A percentile compares a stretch with the other conserved stretches of the same genome.
phyloP scores from a whole-genome alignment of 2,113 vertebrate genomes.

The Mesembrinibis cayennensis region DNA sequence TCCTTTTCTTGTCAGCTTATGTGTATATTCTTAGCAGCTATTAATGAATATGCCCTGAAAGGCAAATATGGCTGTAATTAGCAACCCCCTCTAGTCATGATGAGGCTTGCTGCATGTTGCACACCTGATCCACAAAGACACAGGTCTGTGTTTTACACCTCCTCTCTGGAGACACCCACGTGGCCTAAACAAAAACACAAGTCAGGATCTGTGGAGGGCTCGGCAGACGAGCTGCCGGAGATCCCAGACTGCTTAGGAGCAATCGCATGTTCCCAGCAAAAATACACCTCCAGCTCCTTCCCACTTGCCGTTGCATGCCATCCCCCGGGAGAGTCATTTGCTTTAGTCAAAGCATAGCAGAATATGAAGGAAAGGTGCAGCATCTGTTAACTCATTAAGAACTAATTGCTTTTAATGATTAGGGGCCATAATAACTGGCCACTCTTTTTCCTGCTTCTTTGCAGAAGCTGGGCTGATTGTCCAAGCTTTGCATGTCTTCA shows the following conservation, averaged over 20 bases:
- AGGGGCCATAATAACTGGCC: not conserved
- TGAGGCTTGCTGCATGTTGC: not conserved
- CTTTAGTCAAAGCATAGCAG: not conserved
- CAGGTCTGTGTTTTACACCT: not conserved
- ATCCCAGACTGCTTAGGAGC: not conserved
- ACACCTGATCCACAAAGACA: constrained; percentile 44
- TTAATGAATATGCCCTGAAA: not conserved
- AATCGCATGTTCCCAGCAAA: fast-evolving
- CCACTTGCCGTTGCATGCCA: fast-evolving
- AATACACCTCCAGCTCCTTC: not conserved
- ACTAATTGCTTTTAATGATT: not conserved
- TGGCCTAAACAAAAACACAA: not conserved
- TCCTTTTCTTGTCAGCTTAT: constrained; percentile 40
- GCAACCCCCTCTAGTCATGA: constrained; percentile 35
- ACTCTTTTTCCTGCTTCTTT: not conserved
- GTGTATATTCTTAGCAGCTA: not conserved
- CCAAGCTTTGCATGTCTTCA: not conserved
- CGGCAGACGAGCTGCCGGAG: not conserved
- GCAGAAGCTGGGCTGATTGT: not conserved
- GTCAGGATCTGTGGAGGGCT: not conserved
- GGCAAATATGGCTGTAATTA: constrained; percentile 52
- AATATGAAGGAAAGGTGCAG: not conserved
- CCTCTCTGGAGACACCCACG: not conserved
- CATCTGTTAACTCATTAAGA: not conserved
- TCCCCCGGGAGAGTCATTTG: not conserved